Evolutionary conservation across 2,797 vertebrate species (phyloP).

Genomic region (Carcharodon carcharias): DNA sequence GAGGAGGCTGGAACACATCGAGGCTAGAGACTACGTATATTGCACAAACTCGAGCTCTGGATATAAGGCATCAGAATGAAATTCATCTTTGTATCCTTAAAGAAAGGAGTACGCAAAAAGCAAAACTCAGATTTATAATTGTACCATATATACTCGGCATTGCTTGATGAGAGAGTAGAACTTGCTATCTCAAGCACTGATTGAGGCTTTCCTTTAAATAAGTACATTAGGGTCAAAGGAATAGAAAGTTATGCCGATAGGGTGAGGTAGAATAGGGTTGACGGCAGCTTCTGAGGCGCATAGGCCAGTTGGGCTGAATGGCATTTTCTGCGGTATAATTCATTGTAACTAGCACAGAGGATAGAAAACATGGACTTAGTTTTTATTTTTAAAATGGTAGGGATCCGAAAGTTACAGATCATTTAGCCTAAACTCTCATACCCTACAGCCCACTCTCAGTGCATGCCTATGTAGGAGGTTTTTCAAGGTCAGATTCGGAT

Average conservation of each 20-base stretch:
- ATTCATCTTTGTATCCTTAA: not conserved
- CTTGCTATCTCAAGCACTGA: not conserved
- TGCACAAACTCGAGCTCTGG: not conserved
- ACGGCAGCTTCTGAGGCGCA: too few relatives aligned
- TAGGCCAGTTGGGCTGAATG: not conserved
- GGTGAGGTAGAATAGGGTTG: not conserved
- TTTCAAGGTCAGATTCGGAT: too few relatives aligned
- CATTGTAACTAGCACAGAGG: not conserved
- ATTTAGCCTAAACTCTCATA: not conserved
- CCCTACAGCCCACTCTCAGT: too few relatives aligned
- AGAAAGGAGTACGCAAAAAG: not conserved
- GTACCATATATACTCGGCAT: not conserved
- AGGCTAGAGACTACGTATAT: too few relatives aligned
- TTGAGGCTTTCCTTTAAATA: not conserved
- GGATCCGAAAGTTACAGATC: not conserved
- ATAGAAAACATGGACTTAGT: not conserved
- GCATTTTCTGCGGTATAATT: not conserved
- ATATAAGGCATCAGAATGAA: not conserved
- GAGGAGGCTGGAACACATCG: not conserved
- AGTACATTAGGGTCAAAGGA: not conserved
- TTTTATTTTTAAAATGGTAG: not conserved
- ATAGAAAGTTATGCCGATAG: not conserved
- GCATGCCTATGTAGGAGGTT: not conserved
- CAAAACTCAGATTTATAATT: not conserved
- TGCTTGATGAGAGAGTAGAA: not conserved